phyloP scores from a whole-genome alignment of 2,888 invertebrate species.

The Scrobipalpa costella region DNA sequence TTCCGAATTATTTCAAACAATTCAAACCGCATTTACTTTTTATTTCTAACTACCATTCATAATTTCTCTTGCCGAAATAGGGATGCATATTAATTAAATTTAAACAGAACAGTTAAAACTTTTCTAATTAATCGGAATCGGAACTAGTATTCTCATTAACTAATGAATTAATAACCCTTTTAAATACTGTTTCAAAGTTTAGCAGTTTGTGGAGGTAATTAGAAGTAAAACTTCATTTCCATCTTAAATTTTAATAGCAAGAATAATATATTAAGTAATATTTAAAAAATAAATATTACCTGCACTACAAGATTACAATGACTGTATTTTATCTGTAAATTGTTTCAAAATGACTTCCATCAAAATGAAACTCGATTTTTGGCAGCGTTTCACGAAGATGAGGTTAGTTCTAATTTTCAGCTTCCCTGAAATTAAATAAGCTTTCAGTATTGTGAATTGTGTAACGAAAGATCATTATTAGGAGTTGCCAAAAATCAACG shows the following conservation, averaged over 20 bases:
- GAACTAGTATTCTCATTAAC: slow-evolving; percentile 1
- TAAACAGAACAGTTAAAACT: slow-evolving; percentile 1
- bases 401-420: slow-evolving; percentile 1
- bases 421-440: slow-evolving; percentile 1
- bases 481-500: too few species aligned
- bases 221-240: too few species aligned
- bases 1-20: too few species aligned
- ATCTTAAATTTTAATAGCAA: too few species aligned
- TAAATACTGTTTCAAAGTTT: neutral
- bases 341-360: neutral
- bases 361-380: neutral
- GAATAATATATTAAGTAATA: too few species aligned
- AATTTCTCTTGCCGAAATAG: neutral
- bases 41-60: too few species aligned
- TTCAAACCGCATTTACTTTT: too few species aligned
- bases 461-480: neutral
- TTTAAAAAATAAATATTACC: too few species aligned
- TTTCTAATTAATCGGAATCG: neutral
- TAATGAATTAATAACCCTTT: neutral
- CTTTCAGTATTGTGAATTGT: too few species aligned
- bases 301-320: too few species aligned
- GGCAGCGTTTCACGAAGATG: neutral
- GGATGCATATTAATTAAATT: neutral
- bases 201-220: neutral
- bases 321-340: too few species aligned